Evolutionary conservation across 1,140 invertebrate species (phyloP).

Genomic region (Brachionus sp.): DNA sequence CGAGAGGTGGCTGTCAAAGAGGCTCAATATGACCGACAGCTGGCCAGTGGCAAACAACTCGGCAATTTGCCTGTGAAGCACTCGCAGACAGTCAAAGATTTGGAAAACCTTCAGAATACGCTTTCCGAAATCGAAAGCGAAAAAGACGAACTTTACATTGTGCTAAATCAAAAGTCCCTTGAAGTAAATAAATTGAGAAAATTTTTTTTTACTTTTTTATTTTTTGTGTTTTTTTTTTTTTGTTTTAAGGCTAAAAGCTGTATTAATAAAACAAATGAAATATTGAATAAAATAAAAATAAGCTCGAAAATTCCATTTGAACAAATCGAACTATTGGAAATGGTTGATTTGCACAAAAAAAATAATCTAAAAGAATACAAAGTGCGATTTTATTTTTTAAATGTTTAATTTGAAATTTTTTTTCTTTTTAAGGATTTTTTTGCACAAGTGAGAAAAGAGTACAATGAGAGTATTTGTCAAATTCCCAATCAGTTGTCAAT

Average conservation of each 20-base stretch:
- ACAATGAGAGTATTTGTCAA: constrained; percentile 1
- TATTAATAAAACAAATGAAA: constrained; percentile 29
- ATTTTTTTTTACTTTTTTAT: no score
- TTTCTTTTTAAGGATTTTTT: constrained; percentile 3
- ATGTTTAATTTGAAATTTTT: background rate
- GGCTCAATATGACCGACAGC: constrained; percentile 42
- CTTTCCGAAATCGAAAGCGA: constrained; percentile 7
- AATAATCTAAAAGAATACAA: constrained; percentile 31
- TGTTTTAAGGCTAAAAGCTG: background rate
- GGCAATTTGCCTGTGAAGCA: constrained; percentile 24
- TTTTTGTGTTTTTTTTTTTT: background rate
- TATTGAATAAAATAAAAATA: constrained; percentile 27
- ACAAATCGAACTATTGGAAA: background rate
- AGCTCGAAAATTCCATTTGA: background rate
- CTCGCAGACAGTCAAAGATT: background rate
- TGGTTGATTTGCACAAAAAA: constrained; percentile 38
- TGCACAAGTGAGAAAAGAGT: constrained; percentile 6
- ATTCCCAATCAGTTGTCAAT: background rate
- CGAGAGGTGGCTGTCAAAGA: constrained; percentile 13
- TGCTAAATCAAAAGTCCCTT: constrained; percentile 31
- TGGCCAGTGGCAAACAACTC: background rate
- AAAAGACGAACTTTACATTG: constrained; percentile 31
- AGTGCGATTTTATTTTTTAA: background rate
- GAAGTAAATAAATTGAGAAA: background rate
- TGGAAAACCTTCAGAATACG: constrained; percentile 14